A percentile compares a stretch with the other conserved stretches of the same genome.
These are phyloP conservation scores for Amphiprion clarkii DNA, from an alignment of 2,797 vertebrate species.

Conservation along the genomic window DNA sequence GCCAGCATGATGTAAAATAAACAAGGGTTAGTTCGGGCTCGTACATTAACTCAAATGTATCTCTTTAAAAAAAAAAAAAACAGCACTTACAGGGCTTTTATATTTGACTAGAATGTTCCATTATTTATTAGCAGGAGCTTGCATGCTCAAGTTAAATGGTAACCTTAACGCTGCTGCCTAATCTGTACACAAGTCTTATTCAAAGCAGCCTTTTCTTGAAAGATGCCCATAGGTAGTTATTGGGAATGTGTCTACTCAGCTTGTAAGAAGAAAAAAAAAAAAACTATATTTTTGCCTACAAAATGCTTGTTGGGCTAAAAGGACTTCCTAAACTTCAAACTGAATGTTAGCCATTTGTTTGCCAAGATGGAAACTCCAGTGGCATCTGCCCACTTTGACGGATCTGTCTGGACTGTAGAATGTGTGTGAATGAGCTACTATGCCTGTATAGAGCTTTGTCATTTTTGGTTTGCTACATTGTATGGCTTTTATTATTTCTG, in stretches of 20 bases:
- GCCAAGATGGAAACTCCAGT: conserved; percentile 87
- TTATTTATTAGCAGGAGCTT: conserved; percentile 72
- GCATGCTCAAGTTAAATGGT: conserved; percentile 61
- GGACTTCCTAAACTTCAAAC: conserved; percentile 51
- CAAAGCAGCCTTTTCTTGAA: conserved; percentile 19
- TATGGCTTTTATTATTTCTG: conserved; percentile 95
- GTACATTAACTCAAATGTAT: conserved; percentile 21
- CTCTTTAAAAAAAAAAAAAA: conserved; percentile 26
- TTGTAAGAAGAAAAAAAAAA: conserved; percentile 18
- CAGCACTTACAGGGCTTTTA: conserved; percentile 73
- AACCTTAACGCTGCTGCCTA: conserved; percentile 50
- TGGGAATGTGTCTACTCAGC: conserved; percentile 24
- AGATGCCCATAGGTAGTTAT: conserved; percentile 16
- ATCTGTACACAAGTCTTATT: conserved; percentile 44
- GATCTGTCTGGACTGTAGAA: conserved; percentile 81
- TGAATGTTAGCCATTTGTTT: conserved; percentile 80
- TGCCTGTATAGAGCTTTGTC: conserved; percentile 89
- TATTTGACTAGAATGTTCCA: conserved; percentile 57
- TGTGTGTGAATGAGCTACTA: conserved; percentile 84
- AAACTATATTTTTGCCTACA: conserved; percentile 45
- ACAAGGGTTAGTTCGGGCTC: conserved; percentile 18
- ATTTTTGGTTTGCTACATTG: conserved; percentile 89
- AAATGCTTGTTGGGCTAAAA: conserved; percentile 47
- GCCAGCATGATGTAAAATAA: conserved; percentile 54
- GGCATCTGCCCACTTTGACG: conserved; percentile 80